These are phyloP conservation scores for Gorsachius goisagi DNA, from an alignment of 2,113 vertebrate species.

Conservation along the genomic window DNA sequence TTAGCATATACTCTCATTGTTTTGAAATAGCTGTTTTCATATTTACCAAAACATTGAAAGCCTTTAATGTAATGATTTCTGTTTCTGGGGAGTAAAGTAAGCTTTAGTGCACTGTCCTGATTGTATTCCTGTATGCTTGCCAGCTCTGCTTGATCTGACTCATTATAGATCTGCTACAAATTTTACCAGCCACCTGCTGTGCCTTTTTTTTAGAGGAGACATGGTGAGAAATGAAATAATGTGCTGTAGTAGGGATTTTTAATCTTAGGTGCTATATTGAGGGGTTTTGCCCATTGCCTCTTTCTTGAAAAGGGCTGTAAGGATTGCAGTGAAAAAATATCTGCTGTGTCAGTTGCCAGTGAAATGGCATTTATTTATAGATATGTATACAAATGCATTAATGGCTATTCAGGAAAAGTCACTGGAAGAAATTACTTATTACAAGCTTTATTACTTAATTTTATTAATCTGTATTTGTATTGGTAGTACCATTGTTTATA, in stretches of 20 bases:
- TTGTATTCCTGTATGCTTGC: not conserved
- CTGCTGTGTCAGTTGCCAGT: not conserved
- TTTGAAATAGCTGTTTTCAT: not conserved
- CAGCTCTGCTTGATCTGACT: slow-evolving; percentile 10
- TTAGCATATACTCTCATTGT: not conserved
- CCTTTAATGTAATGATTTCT: slow-evolving; percentile 25
- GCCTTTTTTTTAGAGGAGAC: not conserved
- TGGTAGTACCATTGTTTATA: not conserved
- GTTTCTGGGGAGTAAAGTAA: slow-evolving; percentile 20
- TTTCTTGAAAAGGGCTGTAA: not conserved
- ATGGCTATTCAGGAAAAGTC: not conserved
- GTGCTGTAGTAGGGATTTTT: not conserved
- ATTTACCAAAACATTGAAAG: not conserved
- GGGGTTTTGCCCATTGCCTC: not conserved
- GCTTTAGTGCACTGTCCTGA: not conserved
- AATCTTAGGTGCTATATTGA: not conserved
- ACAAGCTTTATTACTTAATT: not conserved
- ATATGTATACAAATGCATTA: not conserved
- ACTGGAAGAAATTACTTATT: not conserved
- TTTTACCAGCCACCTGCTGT: slow-evolving; percentile 12
- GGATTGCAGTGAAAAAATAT: not conserved
- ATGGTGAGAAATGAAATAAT: not conserved
- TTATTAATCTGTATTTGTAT: not conserved
- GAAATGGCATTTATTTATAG: not conserved
- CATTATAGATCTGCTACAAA: not conserved